Evolutionary conservation across 2,888 invertebrate genomes (phyloP), one percentile per base, ranked within the genome.

Genomic region (Strigamia transsilvanica): DNA sequence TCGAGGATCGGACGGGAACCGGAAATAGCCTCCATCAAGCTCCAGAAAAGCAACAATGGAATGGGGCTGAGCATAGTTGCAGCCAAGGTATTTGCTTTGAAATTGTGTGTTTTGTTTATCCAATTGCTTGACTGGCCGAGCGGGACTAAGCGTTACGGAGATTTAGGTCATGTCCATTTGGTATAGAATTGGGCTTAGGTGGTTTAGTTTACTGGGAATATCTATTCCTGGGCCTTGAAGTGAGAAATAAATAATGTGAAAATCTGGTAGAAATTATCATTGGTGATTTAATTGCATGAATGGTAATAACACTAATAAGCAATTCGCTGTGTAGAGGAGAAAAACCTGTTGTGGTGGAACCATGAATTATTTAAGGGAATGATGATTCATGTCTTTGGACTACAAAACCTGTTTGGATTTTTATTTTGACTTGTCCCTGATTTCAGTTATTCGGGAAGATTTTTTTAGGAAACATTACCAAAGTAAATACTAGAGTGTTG

Each of bases 31-130:
- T 91, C 94, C 82, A 95, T 98, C 85, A 93, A 95, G 87, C 91
- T 98, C 84, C 94, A 96, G 87, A 98, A 99, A 90, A 96, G 96
- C 86, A 93, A 94, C 84, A 96, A 95, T 87, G 98, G 99, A 84
- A 98, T 99, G 94, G 99, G 99, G 13, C 91, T 99, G 85, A 98
- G 98, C 87, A 99, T 99, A 86, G 98, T 99, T 4, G 99, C 99
- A 12, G 99, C 99, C 34, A 97, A 97, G 91, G 94, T 94, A 87
- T 38, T 9, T n/a, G n/a, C 15, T 46, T 15, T 4, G 1, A 13
- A 46, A 46, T 46, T 46, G 46, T 46, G 13, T 41, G 42, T 27
- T 27, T n/a, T 27, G 3, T 27, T 27, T 27, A 27, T 1, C 2
- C 3, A 27, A 27, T 27, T 1, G 42, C 2, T 13, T 42, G 42